Conservation (phyloP, 2,113 vertebrate species). For the Parotia lawesii region DNA sequence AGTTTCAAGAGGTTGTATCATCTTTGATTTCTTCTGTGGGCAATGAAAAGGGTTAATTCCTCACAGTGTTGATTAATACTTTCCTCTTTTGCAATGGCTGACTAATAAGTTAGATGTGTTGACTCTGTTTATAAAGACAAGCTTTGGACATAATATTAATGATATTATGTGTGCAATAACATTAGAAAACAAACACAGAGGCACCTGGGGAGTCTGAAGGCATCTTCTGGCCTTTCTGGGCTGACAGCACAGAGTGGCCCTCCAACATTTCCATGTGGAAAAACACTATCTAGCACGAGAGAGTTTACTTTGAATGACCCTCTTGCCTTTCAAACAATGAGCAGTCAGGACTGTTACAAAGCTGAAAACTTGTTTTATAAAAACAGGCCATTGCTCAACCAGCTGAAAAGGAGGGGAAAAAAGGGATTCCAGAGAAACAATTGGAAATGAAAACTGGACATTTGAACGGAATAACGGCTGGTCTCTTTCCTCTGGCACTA, state of each 20-base stretch:
- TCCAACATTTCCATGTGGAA: conserved; percentile 19
- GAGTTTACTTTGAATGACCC: conserved; percentile 60
- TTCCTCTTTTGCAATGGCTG: conserved; percentile 28
- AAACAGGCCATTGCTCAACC: background rate
- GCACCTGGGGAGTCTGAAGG: conserved; percentile 38
- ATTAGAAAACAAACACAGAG: conserved; percentile 47
- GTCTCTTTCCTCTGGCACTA: conserved; percentile 1
- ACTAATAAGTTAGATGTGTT: conserved; percentile 14
- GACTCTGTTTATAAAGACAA: conserved; percentile 5
- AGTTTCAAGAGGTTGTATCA: background rate
- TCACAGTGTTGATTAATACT: background rate
- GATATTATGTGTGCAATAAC: background rate
- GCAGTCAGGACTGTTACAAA: conserved; percentile 22
- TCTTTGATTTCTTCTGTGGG: background rate
- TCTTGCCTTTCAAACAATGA: conserved; percentile 27
- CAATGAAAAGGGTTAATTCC: conserved; percentile 46
- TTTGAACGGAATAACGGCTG: background rate
- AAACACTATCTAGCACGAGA: background rate
- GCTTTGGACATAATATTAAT: conserved; percentile 34
- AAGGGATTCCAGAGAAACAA: background rate
- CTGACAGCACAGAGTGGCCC: background rate
- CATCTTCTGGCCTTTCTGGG: conserved; percentile 20
- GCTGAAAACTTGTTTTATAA: background rate
- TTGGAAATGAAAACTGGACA: background rate
- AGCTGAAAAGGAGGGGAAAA: background rate